Base-by-base conservation (phyloP, 2,888 invertebrate species). In the Meliscaeva auricollis region DNA sequence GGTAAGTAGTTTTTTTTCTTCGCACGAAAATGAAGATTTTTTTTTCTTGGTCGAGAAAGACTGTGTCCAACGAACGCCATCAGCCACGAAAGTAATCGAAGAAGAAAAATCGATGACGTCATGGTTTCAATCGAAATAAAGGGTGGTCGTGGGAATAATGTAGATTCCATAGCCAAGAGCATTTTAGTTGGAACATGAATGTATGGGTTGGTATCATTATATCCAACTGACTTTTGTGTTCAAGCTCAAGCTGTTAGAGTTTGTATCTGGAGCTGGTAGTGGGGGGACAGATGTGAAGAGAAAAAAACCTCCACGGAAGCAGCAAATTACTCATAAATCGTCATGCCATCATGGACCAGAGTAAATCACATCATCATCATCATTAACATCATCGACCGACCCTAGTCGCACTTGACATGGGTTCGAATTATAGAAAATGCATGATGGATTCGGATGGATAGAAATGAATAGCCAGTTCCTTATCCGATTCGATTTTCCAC, bases 51-150 rank as follows among this genome's bases (percentile, higher is more conserved):
- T 22, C 6, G 17, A 22, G 38, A 15, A 72, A 48, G 48, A 32
- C 30, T 46, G 11, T 32, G n/a, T n/a, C 44, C 64, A 79, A 75
- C 35, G 38, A 38, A 38, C 0, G 52, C 38, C 48, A 64, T 17
- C 64, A 48, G 50, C 44, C 26, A 44, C 17, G 56, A 20, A 52
- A 38, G 30, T 54, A 69, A 64, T 66, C 46, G 62, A 75, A 26
- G 52, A 46, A 58, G 62, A 79, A 56, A 64, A 79, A 74, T 84
- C 58, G 56, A 70, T 84, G 84, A 84, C 79, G 84, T 84, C 84
- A 84, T 70, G 75, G 66, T 32, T 66, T n/a, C 32, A 20, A 58
- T 75, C 56, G 52, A 79, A 79, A 72, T 54, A 38, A 75, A 54
- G 84, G 84, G 79, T 79, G 78, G 64, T 30, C 54, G 54, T 54